Percentiles rank a stretch among this genome's conserved stretches.
Evolutionary conservation across 1,140 invertebrate species (phyloP).

Genomic region (Globodera ellingtonae): DNA sequence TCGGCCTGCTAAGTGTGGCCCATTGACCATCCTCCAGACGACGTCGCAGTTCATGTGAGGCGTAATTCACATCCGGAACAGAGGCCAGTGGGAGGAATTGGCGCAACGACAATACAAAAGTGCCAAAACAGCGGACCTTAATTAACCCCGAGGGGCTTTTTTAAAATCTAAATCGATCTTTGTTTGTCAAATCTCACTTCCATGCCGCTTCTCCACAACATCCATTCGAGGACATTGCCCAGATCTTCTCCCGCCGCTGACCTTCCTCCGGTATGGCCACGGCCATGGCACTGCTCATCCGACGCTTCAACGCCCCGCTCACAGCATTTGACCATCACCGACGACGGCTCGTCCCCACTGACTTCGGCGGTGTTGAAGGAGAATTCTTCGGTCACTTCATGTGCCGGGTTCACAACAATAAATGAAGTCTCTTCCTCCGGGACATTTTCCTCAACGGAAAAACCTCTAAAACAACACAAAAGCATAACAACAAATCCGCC

Average conservation of each 20-base stretch:
- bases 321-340: constrained; percentile 6
- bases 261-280: not conserved
- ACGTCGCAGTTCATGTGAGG: constrained; percentile 23
- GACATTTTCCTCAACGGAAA: not conserved
- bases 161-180: not conserved
- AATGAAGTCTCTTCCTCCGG: constrained; percentile 33
- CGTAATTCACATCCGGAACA: constrained; percentile 62
- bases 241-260: not conserved
- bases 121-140: constrained; percentile 68
- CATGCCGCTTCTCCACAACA: constrained; percentile 91
- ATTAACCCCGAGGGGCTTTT: constrained; percentile 7
- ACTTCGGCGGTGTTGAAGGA: not conserved
- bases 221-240: constrained; percentile 76
- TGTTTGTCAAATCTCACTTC: constrained; percentile 77
- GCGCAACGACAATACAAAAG: constrained; percentile 76
- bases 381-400: constrained; percentile 10
- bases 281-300: not conserved
- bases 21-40: constrained; percentile 54
- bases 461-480: not conserved
- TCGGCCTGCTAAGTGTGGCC: constrained; percentile 70
- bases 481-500: no score
- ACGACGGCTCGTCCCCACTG: not conserved
- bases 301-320: not conserved
- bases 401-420: constrained; percentile 10
- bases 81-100: constrained; percentile 75